Base-by-base conservation (phyloP, 2,888 invertebrate species). In the Cynaeus angustus region DNA sequence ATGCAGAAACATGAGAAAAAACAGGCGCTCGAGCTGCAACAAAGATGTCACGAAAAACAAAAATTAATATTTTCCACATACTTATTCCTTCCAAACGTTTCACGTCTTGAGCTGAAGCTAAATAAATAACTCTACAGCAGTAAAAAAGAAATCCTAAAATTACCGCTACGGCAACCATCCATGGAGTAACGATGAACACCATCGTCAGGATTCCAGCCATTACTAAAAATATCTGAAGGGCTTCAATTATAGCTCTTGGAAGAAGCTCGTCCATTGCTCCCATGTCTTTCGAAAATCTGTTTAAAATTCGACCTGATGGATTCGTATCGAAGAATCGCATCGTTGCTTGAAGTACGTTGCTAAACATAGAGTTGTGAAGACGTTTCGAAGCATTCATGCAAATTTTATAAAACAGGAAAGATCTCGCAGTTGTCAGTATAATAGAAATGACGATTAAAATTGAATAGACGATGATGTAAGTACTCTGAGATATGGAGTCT, bases 1-100 rank as follows among this genome's bases (percentile, higher is more conserved):
- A 92, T 0, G 96, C 92, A n/a, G 93, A 92, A 74, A 97, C 89
- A 82, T 97, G 96, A 0, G 96, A 94, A 83, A 96, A 97, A 0
- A 98, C 94, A 0, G 98, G 97, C 85, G 96, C 96, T 71, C 94
- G 89, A 66, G 92, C 94, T 87, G 87, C 82, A 82, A 80, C 33
- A 61, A 61, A 62, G n/a, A 7, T n/a, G 26, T 58, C 8, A 50
- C 3, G 1, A 30, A n/a, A 33, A 33, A 37, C 13, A n/a, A n/a
- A 28, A 28, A 28, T 33, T 7, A 33, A 33, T 2, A 33, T 33
- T 33, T 2, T 1, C 8, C 21, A 21, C 83, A 82, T 83, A 87
- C 88, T 86, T 37, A 84, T 82, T 66, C 88, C 88, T 79, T 88
- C 88, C 5, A 88, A 85, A 85, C 91, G 87, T 85, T 91, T 95